Percentiles rank a stretch among this genome's conserved stretches.
These are phyloP conservation scores for Nestor notabilis DNA, from an alignment of 2,113 vertebrate species.

Conservation along the genomic window DNA sequence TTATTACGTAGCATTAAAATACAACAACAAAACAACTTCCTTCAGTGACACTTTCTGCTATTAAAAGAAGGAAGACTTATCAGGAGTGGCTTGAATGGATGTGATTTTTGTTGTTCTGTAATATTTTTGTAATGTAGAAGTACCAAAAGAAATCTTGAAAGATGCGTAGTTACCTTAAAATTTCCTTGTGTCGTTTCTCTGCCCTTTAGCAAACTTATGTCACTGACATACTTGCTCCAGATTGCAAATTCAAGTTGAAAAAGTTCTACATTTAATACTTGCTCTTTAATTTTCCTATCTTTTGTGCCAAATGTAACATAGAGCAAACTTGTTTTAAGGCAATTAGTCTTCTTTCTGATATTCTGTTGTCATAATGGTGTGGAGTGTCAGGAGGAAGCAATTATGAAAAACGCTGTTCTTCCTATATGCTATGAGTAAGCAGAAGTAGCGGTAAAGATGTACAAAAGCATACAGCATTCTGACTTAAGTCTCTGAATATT, in stretches of 20 bases:
- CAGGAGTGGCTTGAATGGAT: neutral
- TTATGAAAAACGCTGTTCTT: neutral
- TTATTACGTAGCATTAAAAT: neutral
- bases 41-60: neutral
- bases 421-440: neutral
- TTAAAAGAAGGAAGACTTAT: neutral
- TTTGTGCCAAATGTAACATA: neutral
- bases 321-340: neutral
- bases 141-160: neutral
- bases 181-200: neutral
- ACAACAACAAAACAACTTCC: neutral
- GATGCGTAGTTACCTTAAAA: neutral
- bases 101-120: neutral
- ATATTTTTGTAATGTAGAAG: neutral
- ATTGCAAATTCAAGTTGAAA: neutral
- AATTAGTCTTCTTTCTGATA: neutral
- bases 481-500: neutral
- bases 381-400: neutral
- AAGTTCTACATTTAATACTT: neutral
- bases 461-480: neutral
- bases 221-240: neutral
- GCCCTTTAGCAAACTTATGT: neutral
- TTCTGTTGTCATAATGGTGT: neutral
- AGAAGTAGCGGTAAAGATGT: neutral
- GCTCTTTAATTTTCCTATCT: neutral